A percentile compares a stretch with the other conserved stretches of the same genome.
Evolutionary conservation across 2,797 vertebrate genomes (phyloP).

Genomic region (Anabas testudineus): DNA sequence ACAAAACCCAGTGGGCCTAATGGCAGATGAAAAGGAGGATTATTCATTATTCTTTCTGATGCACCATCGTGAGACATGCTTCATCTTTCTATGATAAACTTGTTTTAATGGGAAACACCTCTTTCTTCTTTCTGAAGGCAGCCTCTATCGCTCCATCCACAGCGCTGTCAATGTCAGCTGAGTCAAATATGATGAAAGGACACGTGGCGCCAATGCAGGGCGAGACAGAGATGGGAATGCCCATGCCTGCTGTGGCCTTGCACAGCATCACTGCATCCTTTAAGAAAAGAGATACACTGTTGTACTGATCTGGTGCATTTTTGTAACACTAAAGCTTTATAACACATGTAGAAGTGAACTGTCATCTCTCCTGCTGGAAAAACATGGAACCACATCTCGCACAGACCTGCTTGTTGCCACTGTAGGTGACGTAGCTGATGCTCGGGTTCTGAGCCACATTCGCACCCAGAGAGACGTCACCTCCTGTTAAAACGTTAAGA

Average conservation of each 20-base stretch:
- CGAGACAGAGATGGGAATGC: slow-evolving; percentile 80
- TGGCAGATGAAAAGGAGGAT: not conserved
- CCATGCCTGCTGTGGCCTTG: slow-evolving; percentile 79
- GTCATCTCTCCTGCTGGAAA: not conserved
- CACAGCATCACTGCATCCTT: slow-evolving; percentile 85
- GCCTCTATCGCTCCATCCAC: slow-evolving; percentile 85
- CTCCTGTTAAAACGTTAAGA: slow-evolving; percentile 87
- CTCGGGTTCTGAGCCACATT: slow-evolving; percentile 77
- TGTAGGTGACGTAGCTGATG: slow-evolving; percentile 85
- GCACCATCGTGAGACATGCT: not conserved
- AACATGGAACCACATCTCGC: not conserved
- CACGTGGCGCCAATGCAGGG: slow-evolving; percentile 75
- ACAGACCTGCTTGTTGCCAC: slow-evolving; percentile 85
- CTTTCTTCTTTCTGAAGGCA: slow-evolving; percentile 79
- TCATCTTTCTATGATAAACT: not conserved
- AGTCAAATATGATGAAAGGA: slow-evolving; percentile 88
- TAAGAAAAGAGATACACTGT: not conserved
- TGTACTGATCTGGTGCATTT: rapidly evolving
- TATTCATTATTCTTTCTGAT: not conserved
- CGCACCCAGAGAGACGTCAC: slow-evolving; percentile 68
- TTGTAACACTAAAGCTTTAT: not conserved
- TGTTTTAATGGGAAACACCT: slow-evolving; percentile 49
- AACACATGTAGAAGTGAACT: not conserved
- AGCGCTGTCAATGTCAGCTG: slow-evolving; percentile 89
- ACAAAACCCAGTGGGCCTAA: slow-evolving; percentile 85